Evolutionary conservation across 92 coral and sea anemone genomes (phyloP).

Genomic region (Umimayanthus chanpuru): DNA sequence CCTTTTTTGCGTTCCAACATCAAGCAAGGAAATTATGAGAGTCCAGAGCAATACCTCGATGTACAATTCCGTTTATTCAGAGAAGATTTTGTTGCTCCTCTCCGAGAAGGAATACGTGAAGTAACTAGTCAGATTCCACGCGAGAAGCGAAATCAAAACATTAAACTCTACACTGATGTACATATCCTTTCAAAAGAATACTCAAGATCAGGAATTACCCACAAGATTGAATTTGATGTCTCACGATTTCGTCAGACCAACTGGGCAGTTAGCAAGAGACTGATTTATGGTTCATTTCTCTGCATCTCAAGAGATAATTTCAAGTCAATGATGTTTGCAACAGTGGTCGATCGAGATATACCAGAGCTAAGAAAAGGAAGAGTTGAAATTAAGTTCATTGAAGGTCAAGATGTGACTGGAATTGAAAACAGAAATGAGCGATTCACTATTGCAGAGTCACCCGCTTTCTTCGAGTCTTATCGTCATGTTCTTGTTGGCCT

Average conservation of each 20-base stretch:
- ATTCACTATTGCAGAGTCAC: slow-evolving; percentile 43
- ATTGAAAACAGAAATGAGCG: slow-evolving; percentile 24
- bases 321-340: slow-evolving; percentile 42
- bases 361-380: slow-evolving; percentile 21
- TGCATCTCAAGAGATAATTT: slow-evolving; percentile 42
- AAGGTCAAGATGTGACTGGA: slow-evolving; percentile 29
- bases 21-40: slow-evolving; percentile 61
- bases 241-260: slow-evolving; percentile 41
- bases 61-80: slow-evolving; percentile 83
- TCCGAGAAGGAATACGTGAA: slow-evolving; percentile 79
- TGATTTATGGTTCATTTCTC: slow-evolving; percentile 41
- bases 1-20: slow-evolving; percentile 76
- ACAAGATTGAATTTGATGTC: slow-evolving; percentile 44
- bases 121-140: slow-evolving; percentile 42
- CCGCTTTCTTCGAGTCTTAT: slow-evolving; percentile 45
- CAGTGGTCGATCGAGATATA: slow-evolving; percentile 20
- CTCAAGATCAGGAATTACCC: slow-evolving; percentile 52
- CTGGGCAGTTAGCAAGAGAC: slow-evolving; percentile 31
- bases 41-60: slow-evolving; percentile 78
- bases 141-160: slow-evolving; percentile 57
- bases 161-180: slow-evolving; percentile 46
- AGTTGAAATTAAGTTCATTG: slow-evolving; percentile 10
- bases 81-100: slow-evolving; percentile 82
- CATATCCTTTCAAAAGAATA: slow-evolving; percentile 44
- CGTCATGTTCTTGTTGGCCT: slow-evolving; percentile 48